Percentiles rank a stretch among this genome's conserved stretches.
Evolutionary conservation across 2,113 vertebrate genomes (phyloP).

Genomic region (Prolemur simus): DNA sequence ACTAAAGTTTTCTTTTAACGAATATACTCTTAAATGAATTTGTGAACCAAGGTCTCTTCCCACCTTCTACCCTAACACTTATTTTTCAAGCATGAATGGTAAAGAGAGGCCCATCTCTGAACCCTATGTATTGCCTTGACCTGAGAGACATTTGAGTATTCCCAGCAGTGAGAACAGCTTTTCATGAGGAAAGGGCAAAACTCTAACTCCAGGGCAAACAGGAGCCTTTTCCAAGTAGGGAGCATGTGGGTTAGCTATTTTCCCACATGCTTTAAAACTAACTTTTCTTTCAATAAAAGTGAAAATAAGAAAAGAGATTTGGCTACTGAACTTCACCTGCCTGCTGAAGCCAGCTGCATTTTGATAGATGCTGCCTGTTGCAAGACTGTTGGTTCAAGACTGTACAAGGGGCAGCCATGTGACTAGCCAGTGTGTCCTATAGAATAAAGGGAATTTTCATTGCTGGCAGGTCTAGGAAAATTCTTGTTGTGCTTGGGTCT

Average conservation of each 20-base stretch:
- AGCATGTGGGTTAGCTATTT: slow-evolving; percentile 35
- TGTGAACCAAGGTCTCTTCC: slow-evolving; percentile 38
- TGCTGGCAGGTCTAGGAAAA: neutral
- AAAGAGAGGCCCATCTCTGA: slow-evolving; percentile 3
- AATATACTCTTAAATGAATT: slow-evolving; percentile 47
- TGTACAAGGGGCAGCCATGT: neutral
- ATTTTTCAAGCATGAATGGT: slow-evolving; percentile 46
- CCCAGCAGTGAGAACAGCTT: slow-evolving; percentile 30
- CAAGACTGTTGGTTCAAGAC: neutral
- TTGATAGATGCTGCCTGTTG: slow-evolving; percentile 43
- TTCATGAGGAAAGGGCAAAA: slow-evolving; percentile 51
- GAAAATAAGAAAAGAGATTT: slow-evolving; percentile 46
- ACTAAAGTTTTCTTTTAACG: slow-evolving; percentile 63
- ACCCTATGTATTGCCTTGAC: neutral
- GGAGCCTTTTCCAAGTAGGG: slow-evolving; percentile 33
- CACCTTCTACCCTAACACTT: neutral
- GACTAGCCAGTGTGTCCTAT: neutral
- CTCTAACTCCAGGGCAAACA: slow-evolving; percentile 54
- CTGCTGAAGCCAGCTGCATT: slow-evolving; percentile 9
- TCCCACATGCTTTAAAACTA: slow-evolving; percentile 40
- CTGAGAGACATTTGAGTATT: slow-evolving; percentile 37
- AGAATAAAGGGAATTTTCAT: slow-evolving; percentile 26
- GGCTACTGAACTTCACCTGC: slow-evolving; percentile 37
- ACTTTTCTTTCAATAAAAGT: slow-evolving; percentile 43
- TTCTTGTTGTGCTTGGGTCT: neutral